Evolutionary conservation across 1,140 invertebrate genomes (phyloP).

Genomic region (Cataglyphis hispanica): DNA sequence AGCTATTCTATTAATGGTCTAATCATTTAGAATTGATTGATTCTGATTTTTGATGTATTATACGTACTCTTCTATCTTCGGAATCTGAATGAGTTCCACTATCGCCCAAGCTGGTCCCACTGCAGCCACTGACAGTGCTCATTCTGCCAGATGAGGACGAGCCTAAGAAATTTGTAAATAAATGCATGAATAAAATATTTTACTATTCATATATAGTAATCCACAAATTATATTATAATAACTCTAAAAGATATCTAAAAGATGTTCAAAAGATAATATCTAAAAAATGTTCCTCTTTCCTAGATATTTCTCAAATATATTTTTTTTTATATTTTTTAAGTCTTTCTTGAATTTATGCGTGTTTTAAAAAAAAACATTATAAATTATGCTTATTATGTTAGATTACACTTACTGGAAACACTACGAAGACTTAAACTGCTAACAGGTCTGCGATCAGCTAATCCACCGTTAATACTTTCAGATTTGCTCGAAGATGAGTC

Average conservation of each 20-base stretch:
- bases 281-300: no score
- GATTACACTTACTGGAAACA: conserved; percentile 88
- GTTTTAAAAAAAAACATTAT: background rate
- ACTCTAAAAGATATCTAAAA: background rate
- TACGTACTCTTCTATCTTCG: conserved; percentile 90
- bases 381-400: background rate
- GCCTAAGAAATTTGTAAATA: conserved; percentile 83
- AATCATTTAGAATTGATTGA: background rate
- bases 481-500: conserved; percentile 75
- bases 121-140: conserved; percentile 91
- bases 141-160: conserved; percentile 92
- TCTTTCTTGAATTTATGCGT: background rate
- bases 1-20: background rate
- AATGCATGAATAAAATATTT: background rate
- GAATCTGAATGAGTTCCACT: conserved; percentile 94
- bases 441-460: conserved; percentile 88
- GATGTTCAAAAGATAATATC: no score
- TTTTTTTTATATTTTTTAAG: background rate
- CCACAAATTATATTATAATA: conserved; percentile 4
- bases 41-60: conserved; percentile 4
- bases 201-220: background rate
- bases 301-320: background rate
- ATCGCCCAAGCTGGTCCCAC: conserved; percentile 92
- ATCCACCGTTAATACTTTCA: conserved; percentile 76
- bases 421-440: conserved; percentile 92